Percentiles rank a stretch among this genome's conserved stretches.
These are phyloP conservation scores for Hololepta plana DNA, from an alignment of 2,888 invertebrate species.

Conservation along the genomic window DNA sequence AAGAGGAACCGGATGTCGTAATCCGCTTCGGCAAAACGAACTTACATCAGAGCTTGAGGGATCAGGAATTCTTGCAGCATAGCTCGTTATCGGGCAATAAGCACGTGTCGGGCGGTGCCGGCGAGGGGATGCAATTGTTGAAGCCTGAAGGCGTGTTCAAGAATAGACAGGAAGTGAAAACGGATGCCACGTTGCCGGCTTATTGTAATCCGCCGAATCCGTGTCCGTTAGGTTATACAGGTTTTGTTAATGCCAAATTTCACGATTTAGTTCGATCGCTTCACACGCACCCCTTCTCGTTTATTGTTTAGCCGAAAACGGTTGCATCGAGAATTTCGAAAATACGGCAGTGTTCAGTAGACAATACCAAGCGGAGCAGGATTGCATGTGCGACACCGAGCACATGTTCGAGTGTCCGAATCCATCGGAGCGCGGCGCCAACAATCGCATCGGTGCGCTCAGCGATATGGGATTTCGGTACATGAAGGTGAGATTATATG, in stretches of 20 bases:
- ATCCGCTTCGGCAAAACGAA: too few species aligned
- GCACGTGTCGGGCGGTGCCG: slow-evolving; percentile 57
- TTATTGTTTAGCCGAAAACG: slow-evolving; percentile 49
- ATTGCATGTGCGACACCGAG: slow-evolving; percentile 95
- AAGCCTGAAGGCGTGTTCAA: slow-evolving; percentile 35
- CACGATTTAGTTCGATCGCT: too few species aligned
- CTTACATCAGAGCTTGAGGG: slow-evolving; percentile 62
- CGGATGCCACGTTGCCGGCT: slow-evolving; percentile 83
- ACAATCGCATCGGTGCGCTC: slow-evolving; percentile 20
- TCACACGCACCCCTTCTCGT: too few species aligned
- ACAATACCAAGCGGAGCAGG: slow-evolving; percentile 77
- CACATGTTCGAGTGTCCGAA: slow-evolving; percentile 90
- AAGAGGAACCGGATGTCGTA: slow-evolving; percentile 39
- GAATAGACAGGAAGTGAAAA: slow-evolving; percentile 62
- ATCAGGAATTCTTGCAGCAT: slow-evolving; percentile 77
- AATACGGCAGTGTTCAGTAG: slow-evolving; percentile 92
- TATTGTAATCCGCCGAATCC: slow-evolving; percentile 99
- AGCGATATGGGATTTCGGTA: too few species aligned
- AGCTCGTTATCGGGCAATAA: slow-evolving; percentile 48
- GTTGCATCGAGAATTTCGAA: slow-evolving; percentile 81
- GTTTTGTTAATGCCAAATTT: slow-evolving; percentile 31
- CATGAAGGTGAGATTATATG: too few species aligned
- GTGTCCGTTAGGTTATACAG: slow-evolving; percentile 84
- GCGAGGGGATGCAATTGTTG: slow-evolving; percentile 53
- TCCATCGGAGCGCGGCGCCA: slow-evolving; percentile 22